Evolutionary conservation across 2,113 vertebrate genomes (phyloP).

Genomic region (Salminus brasiliensis): DNA sequence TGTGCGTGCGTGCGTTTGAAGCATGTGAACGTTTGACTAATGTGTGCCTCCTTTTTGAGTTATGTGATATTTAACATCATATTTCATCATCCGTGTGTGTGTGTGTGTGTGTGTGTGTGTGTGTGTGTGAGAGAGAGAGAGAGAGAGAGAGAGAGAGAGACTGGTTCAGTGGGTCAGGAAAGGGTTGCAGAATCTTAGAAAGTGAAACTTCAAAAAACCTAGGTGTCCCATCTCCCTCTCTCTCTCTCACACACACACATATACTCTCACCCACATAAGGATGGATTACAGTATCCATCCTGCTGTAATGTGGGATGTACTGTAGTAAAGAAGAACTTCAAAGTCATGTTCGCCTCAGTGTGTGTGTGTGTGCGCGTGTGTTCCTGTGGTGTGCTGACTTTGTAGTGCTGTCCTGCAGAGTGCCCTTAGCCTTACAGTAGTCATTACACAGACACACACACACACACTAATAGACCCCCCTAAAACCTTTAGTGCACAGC

Average conservation of each 20-base stretch:
- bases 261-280: not conserved
- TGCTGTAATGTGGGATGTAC: not conserved
- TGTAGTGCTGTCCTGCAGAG: constrained; percentile 9
- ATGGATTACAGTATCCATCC: not conserved
- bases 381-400: not conserved
- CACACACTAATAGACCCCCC: not conserved
- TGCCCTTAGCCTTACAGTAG: not conserved
- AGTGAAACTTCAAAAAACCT: too few species aligned
- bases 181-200: too few species aligned
- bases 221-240: too few species aligned
- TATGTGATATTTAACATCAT: not conserved
- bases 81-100: too few species aligned
- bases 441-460: not conserved
- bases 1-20: not conserved
- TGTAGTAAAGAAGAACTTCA: constrained; percentile 8
- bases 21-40: not conserved
- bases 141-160: too few species aligned
- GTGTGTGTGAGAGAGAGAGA: too few species aligned
- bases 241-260: not conserved
- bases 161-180: too few species aligned
- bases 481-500: not conserved
- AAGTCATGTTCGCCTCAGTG: not conserved
- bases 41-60: not conserved
- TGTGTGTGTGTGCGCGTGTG: not conserved
- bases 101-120: too few species aligned